phyloP scores from a whole-genome alignment of 2,113 vertebrate species.

The Microtus oregoni region DNA sequence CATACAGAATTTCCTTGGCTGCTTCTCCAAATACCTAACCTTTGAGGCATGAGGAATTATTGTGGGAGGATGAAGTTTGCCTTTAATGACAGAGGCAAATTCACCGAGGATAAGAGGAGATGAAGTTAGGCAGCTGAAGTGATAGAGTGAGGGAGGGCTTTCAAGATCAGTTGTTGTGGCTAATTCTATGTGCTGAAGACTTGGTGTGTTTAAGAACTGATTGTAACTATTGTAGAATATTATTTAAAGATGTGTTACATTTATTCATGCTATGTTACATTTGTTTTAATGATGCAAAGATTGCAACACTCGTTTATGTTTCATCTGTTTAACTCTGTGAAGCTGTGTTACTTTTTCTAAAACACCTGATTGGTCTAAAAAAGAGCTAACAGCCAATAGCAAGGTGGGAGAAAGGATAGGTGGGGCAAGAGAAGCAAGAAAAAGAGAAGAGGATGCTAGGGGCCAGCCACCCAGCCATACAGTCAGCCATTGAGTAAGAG shows the following conservation, averaged over 20 bases:
- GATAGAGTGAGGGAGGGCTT: not conserved
- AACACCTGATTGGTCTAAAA: not conserved
- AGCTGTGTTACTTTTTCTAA: not conserved
- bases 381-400: not conserved
- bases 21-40: not conserved
- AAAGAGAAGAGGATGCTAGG: not conserved
- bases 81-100: not conserved
- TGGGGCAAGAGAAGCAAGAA: not conserved
- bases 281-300: not conserved
- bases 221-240: not conserved
- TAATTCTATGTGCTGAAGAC: not conserved
- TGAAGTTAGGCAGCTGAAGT: not conserved
- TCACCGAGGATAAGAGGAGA: not conserved
- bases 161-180: not conserved
- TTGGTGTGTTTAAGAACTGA: not conserved
- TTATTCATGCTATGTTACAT: not conserved
- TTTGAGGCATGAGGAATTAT: not conserved
- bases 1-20: not conserved
- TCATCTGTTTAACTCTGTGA: not conserved
- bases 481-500: not conserved
- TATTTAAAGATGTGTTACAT: not conserved
- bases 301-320: not conserved
- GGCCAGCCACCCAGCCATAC: not conserved
- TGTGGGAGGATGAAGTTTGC: not conserved
- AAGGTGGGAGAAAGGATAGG: not conserved